These are phyloP conservation scores for Brevimyrus niger DNA, from an alignment of 2,113 vertebrate species.

Conservation along the genomic window DNA sequence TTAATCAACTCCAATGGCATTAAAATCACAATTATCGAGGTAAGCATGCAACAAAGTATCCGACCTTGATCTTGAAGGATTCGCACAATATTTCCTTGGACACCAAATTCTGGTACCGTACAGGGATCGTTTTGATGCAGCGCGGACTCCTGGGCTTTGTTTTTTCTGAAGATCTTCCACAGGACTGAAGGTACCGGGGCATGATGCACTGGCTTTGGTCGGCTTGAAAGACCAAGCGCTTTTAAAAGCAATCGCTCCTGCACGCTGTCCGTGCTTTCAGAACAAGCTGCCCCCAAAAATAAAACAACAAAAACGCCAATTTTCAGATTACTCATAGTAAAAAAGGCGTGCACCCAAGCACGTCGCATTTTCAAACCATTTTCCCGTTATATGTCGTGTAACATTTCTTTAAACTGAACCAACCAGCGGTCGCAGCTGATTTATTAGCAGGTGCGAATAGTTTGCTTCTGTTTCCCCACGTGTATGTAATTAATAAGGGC, in stretches of 20 bases:
- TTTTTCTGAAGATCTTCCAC: background rate
- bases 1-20: background rate
- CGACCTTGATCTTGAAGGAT: conserved; percentile 76
- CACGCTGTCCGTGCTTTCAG: background rate
- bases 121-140: conserved; percentile 52
- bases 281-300: background rate
- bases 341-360: background rate
- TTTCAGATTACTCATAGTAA: background rate
- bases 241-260: background rate
- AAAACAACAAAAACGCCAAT: background rate
- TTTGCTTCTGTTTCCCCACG: background rate
- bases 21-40: background rate
- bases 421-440: background rate
- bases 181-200: background rate
- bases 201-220: background rate
- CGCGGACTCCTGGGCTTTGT: background rate
- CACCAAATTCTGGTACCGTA: conserved; percentile 72
- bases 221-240: background rate
- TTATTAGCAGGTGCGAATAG: background rate
- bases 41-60: background rate
- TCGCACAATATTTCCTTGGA: conserved; percentile 81
- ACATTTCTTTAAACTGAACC: background rate
- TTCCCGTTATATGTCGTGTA: background rate
- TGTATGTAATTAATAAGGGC: background rate
- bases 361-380: background rate